Evolutionary conservation across 2,113 vertebrate genomes (phyloP), one percentile per base, ranked within the genome.

Genomic region (Seriola dumerili): DNA sequence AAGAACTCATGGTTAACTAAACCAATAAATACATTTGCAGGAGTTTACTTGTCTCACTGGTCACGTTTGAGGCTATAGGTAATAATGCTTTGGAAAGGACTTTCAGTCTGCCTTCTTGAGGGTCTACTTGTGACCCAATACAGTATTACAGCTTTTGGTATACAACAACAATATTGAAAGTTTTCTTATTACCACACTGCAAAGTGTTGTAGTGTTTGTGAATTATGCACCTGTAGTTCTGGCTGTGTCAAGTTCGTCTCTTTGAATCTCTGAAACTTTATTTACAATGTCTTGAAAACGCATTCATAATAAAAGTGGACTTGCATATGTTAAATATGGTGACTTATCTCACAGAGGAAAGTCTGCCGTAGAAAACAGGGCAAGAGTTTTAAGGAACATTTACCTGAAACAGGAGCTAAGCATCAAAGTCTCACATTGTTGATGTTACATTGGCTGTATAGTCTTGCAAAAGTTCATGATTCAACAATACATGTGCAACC

Each of bases 261-360:
- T 52, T 40, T 19, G 8, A 68, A 62, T 40, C 13, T 52, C 5
- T 25, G 46, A 71, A 58, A 46, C 4, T 32, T 68, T 52, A 2
- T 32, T 25, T 17, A 17, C 6, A 16, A 59, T 52, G 9, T 65
- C 4, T 38, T 63, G 13, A 32, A 46, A 74, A 32, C 0, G 0
- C 14, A 17, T 16, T 42, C 69, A 17, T 44, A 50, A 66, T 77
- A 65, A 64, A 71, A 69, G 70, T 46, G 14, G 0, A 58, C 67
- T 52, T 80, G n/a, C 9, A 57, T 50, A 10, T 23, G n/a, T 40
- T 32, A 23, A 69, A 44, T 34, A 23, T 11, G 2, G 3, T 70
- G 29, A 32, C n/a, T 57, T 57, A 46, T 25, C 29, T 29, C 29
- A 29, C 2, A 29, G 29, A 29, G 29, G 29, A 29, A 29, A 29